Evolutionary conservation across 2,113 vertebrate genomes (phyloP).

Genomic region (Hippoglossus stenolepis): DNA sequence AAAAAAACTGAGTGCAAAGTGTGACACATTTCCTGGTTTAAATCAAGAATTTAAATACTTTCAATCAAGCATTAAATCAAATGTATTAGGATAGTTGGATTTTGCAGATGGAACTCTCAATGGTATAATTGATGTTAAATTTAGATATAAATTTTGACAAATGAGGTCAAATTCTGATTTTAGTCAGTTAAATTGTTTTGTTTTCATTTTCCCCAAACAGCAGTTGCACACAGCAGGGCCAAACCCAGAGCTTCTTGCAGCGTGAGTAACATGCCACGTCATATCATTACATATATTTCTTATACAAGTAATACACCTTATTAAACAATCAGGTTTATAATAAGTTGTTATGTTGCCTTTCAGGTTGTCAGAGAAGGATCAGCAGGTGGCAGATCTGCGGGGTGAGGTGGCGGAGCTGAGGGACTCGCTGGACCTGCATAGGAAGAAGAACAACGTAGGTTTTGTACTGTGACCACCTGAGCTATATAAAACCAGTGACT

Average conservation of each 20-base stretch:
- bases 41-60: not conserved
- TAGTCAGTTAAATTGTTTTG: not conserved
- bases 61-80: not conserved
- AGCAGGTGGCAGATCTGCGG: constrained; percentile 83
- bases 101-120: not conserved
- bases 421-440: constrained; percentile 91
- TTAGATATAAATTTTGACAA: no score
- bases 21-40: not conserved
- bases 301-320: not conserved
- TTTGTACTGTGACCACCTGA: constrained; percentile 23
- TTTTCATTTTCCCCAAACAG: constrained; percentile 19
- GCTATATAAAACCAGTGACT: not conserved
- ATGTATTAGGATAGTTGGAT: not conserved
- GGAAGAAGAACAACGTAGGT: constrained; percentile 98
- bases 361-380: constrained; percentile 90
- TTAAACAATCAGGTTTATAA: not conserved
- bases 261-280: constrained; percentile 69
- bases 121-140: no score
- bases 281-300: not conserved
- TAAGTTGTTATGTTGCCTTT: not conserved
- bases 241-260: constrained; percentile 73
- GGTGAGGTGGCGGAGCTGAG: constrained; percentile 86
- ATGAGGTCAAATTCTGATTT: not conserved
- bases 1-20: not conserved
- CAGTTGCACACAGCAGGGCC: constrained; percentile 64